Conservation (phyloP, 1,140 invertebrate species). For the Drosophila subobscura region DNA sequence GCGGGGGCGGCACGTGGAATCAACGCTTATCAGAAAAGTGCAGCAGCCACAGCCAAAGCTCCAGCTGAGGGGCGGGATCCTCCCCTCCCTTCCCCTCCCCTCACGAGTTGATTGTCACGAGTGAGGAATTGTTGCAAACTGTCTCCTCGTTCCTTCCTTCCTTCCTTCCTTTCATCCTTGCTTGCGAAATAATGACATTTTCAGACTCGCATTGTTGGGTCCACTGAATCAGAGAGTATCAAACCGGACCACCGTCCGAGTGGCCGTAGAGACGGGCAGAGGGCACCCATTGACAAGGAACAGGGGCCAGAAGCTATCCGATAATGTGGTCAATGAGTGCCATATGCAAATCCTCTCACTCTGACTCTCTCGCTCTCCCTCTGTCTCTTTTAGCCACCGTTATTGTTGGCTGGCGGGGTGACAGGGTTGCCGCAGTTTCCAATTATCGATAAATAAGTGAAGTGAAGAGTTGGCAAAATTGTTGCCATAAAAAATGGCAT, state of each 20-base stretch:
- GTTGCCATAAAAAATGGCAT: constrained; percentile 55
- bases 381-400: background rate
- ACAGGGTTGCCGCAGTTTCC: constrained; percentile 50
- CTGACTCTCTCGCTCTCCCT: constrained; percentile 14
- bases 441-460: constrained; percentile 78
- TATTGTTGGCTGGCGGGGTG: constrained; percentile 11
- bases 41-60: constrained; percentile 37
- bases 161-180: background rate
- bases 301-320: constrained; percentile 24
- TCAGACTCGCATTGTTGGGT: constrained; percentile 50
- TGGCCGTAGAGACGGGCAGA: no score
- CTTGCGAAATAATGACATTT: constrained; percentile 58
- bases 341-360: constrained; percentile 45
- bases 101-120: constrained; percentile 52
- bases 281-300: background rate
- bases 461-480: constrained; percentile 64
- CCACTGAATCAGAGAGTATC: constrained; percentile 64
- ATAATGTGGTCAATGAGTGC: constrained; percentile 64
- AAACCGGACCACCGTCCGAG: background rate
- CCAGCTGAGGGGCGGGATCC: background rate
- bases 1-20: constrained; percentile 38
- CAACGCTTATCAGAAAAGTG: constrained; percentile 70
- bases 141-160: background rate
- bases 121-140: constrained; percentile 24
- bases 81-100: no score